These are phyloP conservation scores for Erpornis zantholeuca DNA, from an alignment of 2,113 vertebrate species.

Conservation along the genomic window DNA sequence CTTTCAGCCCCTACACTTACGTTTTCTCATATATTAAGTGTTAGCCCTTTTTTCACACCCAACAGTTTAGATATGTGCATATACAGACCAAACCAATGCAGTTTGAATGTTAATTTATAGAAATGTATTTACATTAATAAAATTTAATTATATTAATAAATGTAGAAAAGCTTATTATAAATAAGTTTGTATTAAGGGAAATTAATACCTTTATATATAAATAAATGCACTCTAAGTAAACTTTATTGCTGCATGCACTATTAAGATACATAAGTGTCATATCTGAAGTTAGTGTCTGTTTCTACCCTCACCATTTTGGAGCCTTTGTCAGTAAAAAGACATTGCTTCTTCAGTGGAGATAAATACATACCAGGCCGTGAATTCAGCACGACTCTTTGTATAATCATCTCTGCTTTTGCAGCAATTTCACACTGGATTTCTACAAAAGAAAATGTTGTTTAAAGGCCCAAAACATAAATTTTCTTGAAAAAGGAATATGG, in stretches of 20 bases:
- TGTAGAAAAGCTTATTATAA: background rate
- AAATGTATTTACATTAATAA: background rate
- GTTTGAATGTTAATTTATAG: background rate
- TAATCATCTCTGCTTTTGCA: constrained; percentile 58
- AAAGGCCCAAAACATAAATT: background rate
- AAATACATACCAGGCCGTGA: constrained; percentile 85
- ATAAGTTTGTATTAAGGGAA: background rate
- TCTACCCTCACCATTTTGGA: background rate
- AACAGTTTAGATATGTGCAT: background rate
- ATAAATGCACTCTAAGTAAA: background rate
- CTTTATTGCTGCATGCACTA: background rate
- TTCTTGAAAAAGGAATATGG: background rate
- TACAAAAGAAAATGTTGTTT: constrained; percentile 26
- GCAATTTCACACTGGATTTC: background rate
- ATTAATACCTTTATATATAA: background rate
- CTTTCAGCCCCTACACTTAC: background rate
- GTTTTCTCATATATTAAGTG: background rate
- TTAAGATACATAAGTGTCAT: background rate
- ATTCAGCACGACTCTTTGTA: constrained; percentile 82
- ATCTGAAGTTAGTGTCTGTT: background rate
- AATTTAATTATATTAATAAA: background rate
- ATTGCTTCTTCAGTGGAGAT: background rate
- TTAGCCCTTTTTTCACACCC: background rate
- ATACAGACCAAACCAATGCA: background rate
- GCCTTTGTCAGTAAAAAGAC: background rate